phyloP scores from a whole-genome alignment of 2,888 invertebrate genomes.

The Theretra japonica region DNA sequence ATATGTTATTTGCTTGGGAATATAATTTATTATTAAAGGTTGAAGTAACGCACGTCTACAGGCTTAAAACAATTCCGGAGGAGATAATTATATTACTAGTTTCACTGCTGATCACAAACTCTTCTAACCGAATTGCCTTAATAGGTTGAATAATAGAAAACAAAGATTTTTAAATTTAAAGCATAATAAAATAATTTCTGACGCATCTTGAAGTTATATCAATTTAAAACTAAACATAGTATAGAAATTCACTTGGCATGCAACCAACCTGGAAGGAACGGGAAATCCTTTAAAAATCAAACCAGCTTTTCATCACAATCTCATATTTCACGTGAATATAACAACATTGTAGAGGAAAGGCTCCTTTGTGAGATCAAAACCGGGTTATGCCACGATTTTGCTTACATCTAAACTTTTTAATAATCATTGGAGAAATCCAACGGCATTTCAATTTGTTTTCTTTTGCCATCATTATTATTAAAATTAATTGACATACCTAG shows the following conservation, averaged over 20 bases:
- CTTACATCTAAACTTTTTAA: constrained; percentile 66
- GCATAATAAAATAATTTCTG: too few species aligned
- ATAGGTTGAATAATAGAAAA: too few species aligned
- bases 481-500: not conserved
- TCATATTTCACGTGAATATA: constrained; percentile 62
- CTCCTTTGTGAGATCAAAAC: constrained; percentile 61
- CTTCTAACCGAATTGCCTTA: too few species aligned
- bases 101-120: too few species aligned
- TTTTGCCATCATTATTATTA: constrained; percentile 6
- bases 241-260: constrained; percentile 25
- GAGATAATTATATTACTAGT: too few species aligned
- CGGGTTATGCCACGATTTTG: constrained; percentile 55
- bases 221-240: not conserved
- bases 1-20: too few species aligned
- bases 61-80: too few species aligned
- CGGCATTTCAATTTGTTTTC: constrained; percentile 1
- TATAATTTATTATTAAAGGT: too few species aligned
- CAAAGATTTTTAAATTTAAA: too few species aligned
- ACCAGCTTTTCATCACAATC: constrained; percentile 57
- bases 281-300: constrained; percentile 54
- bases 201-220: not conserved
- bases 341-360: constrained; percentile 54
- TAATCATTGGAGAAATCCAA: constrained; percentile 73
- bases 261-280: constrained; percentile 39
- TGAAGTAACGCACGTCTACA: too few species aligned